Conservation (phyloP, 2,797 vertebrate species). For the Hoplostethus atlanticus region DNA sequence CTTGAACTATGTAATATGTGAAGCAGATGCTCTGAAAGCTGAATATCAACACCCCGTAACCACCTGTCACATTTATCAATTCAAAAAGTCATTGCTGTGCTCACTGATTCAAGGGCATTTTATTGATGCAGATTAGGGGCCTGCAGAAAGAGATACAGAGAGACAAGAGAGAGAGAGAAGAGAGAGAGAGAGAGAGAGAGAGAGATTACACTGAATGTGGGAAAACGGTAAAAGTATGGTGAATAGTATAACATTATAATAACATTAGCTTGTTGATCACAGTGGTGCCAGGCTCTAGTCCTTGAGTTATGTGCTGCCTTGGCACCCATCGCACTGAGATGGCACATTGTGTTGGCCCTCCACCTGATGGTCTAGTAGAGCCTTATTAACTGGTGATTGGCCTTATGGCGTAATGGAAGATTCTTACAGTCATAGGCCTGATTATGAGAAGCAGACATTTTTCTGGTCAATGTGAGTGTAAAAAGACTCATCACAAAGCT, state of each 20-base stretch:
- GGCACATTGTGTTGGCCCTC: too few relatives aligned
- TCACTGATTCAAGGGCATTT: slow-evolving; percentile 36
- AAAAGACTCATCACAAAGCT: background rate
- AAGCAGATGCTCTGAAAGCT: slow-evolving; percentile 49
- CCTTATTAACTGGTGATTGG: background rate
- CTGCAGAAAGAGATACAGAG: slow-evolving; percentile 28
- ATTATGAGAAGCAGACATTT: background rate
- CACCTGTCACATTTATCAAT: slow-evolving; percentile 39
- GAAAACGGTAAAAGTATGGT: background rate
- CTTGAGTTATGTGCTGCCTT: too few relatives aligned
- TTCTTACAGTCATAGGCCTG: background rate
- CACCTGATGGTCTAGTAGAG: background rate
- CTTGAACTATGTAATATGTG: slow-evolving; percentile 19
- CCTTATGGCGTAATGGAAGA: too few relatives aligned
- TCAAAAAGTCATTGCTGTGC: slow-evolving; percentile 23
- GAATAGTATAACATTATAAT: too few relatives aligned
- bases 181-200: background rate
- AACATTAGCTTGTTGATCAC: too few relatives aligned
- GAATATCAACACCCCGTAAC: slow-evolving; percentile 21
- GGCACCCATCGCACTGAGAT: too few relatives aligned
- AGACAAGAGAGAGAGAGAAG: background rate
- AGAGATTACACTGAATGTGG: background rate
- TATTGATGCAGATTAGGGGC: slow-evolving; percentile 26
- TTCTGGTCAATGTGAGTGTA: background rate
- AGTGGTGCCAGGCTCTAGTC: too few relatives aligned